Evolutionary conservation across 2,797 vertebrate genomes (phyloP).

Genomic region (Cossypha dichroa): DNA sequence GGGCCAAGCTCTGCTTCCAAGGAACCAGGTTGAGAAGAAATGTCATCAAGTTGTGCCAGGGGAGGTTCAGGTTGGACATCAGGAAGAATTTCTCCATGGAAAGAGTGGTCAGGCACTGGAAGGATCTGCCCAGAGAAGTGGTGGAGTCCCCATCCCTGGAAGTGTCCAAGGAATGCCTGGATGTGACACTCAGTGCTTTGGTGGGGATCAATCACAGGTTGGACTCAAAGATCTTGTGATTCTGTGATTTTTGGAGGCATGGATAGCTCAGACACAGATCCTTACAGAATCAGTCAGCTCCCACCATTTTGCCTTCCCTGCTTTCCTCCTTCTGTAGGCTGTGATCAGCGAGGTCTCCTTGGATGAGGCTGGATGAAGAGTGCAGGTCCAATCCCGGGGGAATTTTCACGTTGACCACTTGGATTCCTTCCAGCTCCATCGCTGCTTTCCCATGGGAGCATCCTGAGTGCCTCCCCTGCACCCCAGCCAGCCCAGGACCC

Average conservation of each 20-base stretch:
- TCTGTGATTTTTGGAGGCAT: fast-evolving
- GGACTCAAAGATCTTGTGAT: fast-evolving
- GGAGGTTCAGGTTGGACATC: neutral
- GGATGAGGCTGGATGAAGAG: neutral
- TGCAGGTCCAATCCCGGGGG: fast-evolving
- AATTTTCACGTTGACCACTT: neutral
- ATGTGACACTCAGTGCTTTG: too few relatives aligned
- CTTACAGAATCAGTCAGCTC: neutral
- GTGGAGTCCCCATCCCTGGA: neutral
- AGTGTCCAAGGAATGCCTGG: neutral
- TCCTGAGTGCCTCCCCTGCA: conserved; percentile 16
- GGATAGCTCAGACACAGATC: neutral
- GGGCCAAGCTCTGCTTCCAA: neutral
- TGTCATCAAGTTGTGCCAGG: fast-evolving
- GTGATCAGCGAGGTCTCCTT: neutral
- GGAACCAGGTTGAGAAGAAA: neutral
- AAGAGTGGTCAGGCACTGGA: neutral
- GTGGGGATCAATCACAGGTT: neutral
- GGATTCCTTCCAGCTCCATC: neutral
- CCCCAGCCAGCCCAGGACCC: neutral
- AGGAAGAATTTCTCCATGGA: neutral
- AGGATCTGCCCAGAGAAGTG: neutral
- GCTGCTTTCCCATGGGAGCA: neutral
- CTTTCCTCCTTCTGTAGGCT: neutral
- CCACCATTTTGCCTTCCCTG: neutral